Conservation (phyloP, 2,113 vertebrate genomes). For the Esox niger region DNA sequence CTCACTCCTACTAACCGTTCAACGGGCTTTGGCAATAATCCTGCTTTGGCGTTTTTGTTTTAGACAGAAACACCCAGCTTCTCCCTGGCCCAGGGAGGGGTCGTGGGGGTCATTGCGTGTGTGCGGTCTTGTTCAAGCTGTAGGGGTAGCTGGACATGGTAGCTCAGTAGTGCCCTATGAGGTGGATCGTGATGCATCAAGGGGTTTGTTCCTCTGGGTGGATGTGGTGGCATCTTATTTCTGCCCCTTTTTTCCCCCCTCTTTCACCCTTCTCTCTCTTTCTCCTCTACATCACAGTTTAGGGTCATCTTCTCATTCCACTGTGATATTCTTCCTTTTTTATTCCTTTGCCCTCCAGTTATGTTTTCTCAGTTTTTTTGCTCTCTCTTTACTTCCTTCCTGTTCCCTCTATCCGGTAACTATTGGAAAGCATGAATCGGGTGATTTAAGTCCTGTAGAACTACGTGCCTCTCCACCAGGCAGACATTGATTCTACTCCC, state of each 20-base stretch:
- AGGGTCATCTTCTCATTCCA: neutral
- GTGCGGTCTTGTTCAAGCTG: slow-evolving; percentile 29
- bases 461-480: slow-evolving; percentile 47
- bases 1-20: slow-evolving; percentile 62
- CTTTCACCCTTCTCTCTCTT: neutral
- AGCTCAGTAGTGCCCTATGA: slow-evolving; percentile 53
- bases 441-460: slow-evolving; percentile 21
- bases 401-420: slow-evolving; percentile 9
- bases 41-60: slow-evolving; percentile 31
- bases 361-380: neutral
- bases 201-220: slow-evolving; percentile 33
- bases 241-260: neutral
- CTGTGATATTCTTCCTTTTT: neutral
- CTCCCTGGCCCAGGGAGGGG: slow-evolving; percentile 22
- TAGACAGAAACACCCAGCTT: slow-evolving; percentile 14
- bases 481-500: slow-evolving; percentile 26
- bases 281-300: too few relatives aligned
- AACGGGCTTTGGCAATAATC: slow-evolving; percentile 28
- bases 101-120: neutral
- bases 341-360: neutral
- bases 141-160: slow-evolving; percentile 28
- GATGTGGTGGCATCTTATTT: slow-evolving; percentile 45
- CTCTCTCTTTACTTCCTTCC: neutral
- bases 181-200: slow-evolving; percentile 45
- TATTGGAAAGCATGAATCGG: slow-evolving; percentile 32